Percentiles rank a stretch among this genome's conserved stretches.
Evolutionary conservation across 2,888 invertebrate species (phyloP).

Genomic region (Magallana nippona): DNA sequence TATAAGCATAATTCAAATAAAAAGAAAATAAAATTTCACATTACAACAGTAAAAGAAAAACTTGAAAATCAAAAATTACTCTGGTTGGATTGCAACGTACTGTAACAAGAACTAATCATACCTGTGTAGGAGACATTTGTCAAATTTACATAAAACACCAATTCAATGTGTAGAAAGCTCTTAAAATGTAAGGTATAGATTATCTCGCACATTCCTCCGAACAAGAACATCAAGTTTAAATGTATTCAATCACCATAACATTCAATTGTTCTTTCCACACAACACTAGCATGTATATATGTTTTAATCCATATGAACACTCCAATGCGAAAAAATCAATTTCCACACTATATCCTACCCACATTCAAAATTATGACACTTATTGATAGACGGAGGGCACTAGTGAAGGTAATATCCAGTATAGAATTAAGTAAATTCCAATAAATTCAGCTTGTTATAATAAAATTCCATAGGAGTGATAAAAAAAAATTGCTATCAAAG

Average conservation of each 20-base stretch:
- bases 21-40: neutral
- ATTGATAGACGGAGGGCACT: neutral
- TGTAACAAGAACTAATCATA: neutral
- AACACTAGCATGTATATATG: neutral
- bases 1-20: neutral
- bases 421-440: constrained; percentile 2
- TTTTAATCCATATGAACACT: constrained; percentile 17
- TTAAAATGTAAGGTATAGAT: constrained; percentile 15
- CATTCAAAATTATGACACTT: neutral
- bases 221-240: constrained; percentile 8
- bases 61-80: neutral
- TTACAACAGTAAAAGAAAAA: neutral
- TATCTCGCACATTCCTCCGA: neutral
- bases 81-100: neutral
- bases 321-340: neutral
- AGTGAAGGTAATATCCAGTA: neutral
- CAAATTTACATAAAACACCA: neutral
- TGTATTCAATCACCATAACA: constrained; percentile 8
- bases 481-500: neutral
- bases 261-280: constrained; percentile 26
- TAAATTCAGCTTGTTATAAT: neutral
- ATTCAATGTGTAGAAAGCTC: constrained; percentile 7
- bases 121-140: neutral
- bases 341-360: neutral
- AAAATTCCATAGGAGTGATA: neutral